Base-by-base conservation (phyloP, 2,888 invertebrate genomes). In the Ectemnius lituratus region DNA sequence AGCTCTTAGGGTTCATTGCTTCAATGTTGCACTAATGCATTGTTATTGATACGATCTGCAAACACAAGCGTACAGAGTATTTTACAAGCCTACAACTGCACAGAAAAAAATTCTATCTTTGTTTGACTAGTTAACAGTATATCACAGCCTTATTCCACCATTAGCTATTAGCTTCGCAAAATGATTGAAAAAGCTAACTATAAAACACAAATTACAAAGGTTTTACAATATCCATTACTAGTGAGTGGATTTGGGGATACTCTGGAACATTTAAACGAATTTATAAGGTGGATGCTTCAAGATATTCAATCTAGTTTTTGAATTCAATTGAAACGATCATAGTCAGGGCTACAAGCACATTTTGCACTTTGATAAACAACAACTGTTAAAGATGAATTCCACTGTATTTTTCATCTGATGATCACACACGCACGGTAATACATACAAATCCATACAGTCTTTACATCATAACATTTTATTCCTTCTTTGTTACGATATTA, bases 371-470 rank as follows among this genome's bases (percentile, higher is more conserved):
- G 84, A 87, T 86, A 82, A 85, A 87, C 81, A 87, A 87, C 87
- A 87, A 87, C 84, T 80, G 80, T 83, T 87, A 77, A 83, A 85
- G 84, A 85, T 86, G 82, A 83, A 88, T 84, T 84, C 79, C 78
- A 83, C 82, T 89, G 83, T 88, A 87, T 87, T 87, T 85, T 84
- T 84, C 83, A 86, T 79, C 79, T 81, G 78, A 79, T 85, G 80
- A 83, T 83, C 86, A 84, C 84, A 87, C 86, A 84, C 86, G 85
- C 87, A 85, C 85, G 84, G 70, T 80, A 85, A 79, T 86, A 86
- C 85, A 87, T 88, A 89, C 87, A 88, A 87, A 85, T 87, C 72
- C 84, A 83, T 85, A 86, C 83, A 85, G 82, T 84, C 85, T 84
- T 86, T 84, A 85, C 81, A 87, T 87, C 67, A 75, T 80, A 81